phyloP scores from a whole-genome alignment of 2,113 vertebrate genomes.

The Pterocles gutturalis region DNA sequence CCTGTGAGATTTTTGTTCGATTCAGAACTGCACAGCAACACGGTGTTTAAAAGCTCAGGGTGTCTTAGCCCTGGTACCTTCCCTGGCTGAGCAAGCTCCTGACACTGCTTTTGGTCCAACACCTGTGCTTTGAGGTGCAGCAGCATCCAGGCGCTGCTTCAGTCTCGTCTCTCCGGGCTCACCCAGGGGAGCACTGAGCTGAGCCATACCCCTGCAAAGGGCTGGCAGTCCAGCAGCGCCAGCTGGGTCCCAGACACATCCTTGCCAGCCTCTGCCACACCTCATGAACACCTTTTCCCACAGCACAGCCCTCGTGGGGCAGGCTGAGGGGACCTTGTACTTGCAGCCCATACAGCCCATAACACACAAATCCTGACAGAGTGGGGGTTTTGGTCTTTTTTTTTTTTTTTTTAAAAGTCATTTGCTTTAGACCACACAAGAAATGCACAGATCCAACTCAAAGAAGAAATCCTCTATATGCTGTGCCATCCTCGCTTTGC shows the following conservation, averaged over 20 bases:
- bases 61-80: background rate
- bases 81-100: background rate
- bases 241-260: background rate
- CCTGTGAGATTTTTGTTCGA: background rate
- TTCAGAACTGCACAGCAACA: background rate
- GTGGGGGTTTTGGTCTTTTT: background rate
- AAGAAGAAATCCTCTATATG: background rate
- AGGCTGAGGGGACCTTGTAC: background rate
- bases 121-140: background rate
- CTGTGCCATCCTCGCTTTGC: background rate
- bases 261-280: background rate
- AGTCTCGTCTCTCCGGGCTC: rapidly evolving
- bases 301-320: background rate
- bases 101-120: rapidly evolving
- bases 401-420: background rate
- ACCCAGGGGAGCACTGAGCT: background rate
- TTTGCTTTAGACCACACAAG: background rate
- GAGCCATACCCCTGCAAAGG: background rate
- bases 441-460: background rate
- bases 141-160: background rate
- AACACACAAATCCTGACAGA: background rate
- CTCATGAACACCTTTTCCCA: background rate
- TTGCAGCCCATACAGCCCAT: background rate
- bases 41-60: background rate
- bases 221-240: background rate